Percentiles rank a stretch among this genome's conserved stretches.
Evolutionary conservation across 2,888 invertebrate genomes (phyloP).

Genomic region (Graphium colonna): DNA sequence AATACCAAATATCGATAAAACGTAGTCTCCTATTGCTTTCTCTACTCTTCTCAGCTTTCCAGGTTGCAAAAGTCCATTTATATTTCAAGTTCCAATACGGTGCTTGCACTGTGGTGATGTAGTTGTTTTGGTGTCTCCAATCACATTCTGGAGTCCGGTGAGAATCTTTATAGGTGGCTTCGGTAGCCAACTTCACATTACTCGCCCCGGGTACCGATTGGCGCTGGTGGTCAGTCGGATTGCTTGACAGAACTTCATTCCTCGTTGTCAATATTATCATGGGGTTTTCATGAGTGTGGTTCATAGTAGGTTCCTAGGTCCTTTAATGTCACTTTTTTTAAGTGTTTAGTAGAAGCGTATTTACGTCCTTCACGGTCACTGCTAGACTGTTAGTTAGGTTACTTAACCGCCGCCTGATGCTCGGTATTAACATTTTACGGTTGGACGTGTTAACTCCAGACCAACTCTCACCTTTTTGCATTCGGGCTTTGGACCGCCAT

Average conservation of each 20-base stretch:
- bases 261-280: background rate
- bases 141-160: no score
- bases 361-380: constrained; percentile 4
- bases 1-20: constrained; percentile 1
- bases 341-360: no score
- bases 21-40: background rate
- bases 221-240: background rate
- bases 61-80: no score
- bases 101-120: no score
- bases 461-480: background rate
- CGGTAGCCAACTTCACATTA: background rate
- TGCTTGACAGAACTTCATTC: background rate
- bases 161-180: background rate
- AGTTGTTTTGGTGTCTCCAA: no score
- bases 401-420: background rate
- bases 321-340: constrained; percentile 4
- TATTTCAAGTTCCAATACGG: no score
- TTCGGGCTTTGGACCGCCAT: background rate
- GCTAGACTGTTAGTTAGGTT: background rate
- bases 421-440: background rate
- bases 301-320: constrained; percentile 9
- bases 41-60: background rate
- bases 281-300: constrained; percentile 14
- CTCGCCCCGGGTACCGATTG: background rate
- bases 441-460: background rate